Base-by-base conservation (phyloP, 2,797 vertebrate genomes). In the Geotria australis region DNA sequence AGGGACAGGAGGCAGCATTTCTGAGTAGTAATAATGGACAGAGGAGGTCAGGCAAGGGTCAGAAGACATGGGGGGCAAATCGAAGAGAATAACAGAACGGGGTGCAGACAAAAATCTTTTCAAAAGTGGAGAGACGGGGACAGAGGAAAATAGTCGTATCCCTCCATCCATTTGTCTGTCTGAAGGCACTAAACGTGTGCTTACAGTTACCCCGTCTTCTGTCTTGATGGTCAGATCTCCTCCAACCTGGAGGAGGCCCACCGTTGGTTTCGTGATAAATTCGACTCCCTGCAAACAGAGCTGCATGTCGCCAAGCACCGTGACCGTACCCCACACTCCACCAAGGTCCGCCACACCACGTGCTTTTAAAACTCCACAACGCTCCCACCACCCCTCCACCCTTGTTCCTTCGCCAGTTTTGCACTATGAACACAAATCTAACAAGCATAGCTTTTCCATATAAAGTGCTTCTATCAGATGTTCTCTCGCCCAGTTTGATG, bases 351-450 rank as follows among this genome's bases (percentile, higher is more conserved):
- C n/a, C 12, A 55, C 12, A n/a, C n/a, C n/a, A 55, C 58, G n/a
- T 67, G 86, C 83, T 77, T 78, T n/a, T n/a, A n/a, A n/a, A 24
- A 24, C 24, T 24, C 24, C 24, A 24, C 24, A 24, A 24, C 24
- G 24, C 24, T 24, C 24, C 24, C 24, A 24, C 15, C 15, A 15
- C 15, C 15, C 15, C 15, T 15, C 15, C 15, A 15, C 15, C n/a
- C n/a, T n/a, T 5, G 24, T 38, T 38, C 24, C 24, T 5, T 38
- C 4, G 24, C 38, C 38, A 38, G 24, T 38, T 38, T 38, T 38
- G 38, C 24, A 38, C 24, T 24, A 38, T 38, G 24, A 38, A 38
- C 24, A 24, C 24, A 24, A 5, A 38, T 38, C 24, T 38, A 24
- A 38, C 24, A 24, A 38, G 24, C 24, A 38, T 38, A 38, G 38